Base-by-base conservation (phyloP, 2,113 vertebrate species). In the Leptodactylus fuscus region DNA sequence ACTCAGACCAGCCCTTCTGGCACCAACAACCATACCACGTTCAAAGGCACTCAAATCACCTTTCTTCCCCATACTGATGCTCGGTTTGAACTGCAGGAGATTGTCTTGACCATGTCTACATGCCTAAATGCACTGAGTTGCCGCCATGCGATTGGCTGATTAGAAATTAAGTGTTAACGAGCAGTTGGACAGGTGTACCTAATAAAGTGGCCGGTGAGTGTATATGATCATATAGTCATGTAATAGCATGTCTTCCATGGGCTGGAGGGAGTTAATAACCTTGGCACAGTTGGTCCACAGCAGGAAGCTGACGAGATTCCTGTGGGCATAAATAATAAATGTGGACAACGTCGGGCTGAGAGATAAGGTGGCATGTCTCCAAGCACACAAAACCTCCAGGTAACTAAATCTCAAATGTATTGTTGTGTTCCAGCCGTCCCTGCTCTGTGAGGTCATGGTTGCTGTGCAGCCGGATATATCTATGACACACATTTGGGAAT, bases 321-420 rank as follows among this genome's bases (percentile, higher is more conserved):
- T 71, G 49, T 48, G 77, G 49, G 76, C 60, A 85, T 85, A 53
- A 85, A 85, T 85, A 85, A 85, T 85, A 81, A 32, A 85, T 81
- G 67, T 27, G 53, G 84, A 73, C 77, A 85, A 60, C 77, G 16
- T 71, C 13, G 84, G 75, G 36, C 51, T 46, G 84, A 85, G 76
- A 81, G 77, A 85, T 85, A 85, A 85, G 84, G 77, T 80, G 65
- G 77, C 84, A 34, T 58, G 81, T 81, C 77, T 80, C 84, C 76
- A 44, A 44, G 76, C 46, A 67, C 34, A 81, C 65, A 85, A 71
- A 81, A 80, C 84, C 62, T 58, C 83, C 65, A 71, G 84, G 84
- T 85, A 85, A 85, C 84, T 60, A 46, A 73, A 85, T 81, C 76
- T 73, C 49, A 13, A 44, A 67, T 18, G 84, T 41, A 71, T 79